These are phyloP conservation scores for Lithophane leautieri DNA, from an alignment of 2,888 invertebrate species.

Conservation along the genomic window DNA sequence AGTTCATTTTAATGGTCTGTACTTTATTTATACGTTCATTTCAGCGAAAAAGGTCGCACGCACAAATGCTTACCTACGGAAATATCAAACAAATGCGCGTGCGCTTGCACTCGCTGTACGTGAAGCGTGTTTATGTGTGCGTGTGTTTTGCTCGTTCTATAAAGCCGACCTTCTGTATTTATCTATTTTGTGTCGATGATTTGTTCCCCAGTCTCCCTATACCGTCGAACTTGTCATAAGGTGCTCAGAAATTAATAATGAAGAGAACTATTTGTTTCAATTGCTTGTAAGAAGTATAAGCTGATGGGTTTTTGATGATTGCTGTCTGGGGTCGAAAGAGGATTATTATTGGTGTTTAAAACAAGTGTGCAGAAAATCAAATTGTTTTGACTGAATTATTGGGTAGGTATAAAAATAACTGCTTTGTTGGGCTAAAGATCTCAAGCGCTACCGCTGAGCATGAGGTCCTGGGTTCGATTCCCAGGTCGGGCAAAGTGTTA, in stretches of 20 bases:
- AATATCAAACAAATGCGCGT: not conserved
- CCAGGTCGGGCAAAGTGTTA: too few relatives aligned
- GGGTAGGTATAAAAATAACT: not conserved
- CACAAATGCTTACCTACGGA: not conserved
- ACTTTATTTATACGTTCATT: too few relatives aligned
- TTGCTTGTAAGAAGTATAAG: conserved; percentile 50
- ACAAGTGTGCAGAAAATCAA: conserved; percentile 10
- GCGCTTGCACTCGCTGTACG: not conserved
- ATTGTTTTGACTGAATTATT: conserved; percentile 30
- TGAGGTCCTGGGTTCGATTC: too few relatives aligned
- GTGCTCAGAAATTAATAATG: conserved; percentile 60
- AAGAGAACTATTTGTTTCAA: conserved; percentile 63
- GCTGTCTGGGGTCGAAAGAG: conserved; percentile 32
- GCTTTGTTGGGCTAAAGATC: too few relatives aligned
- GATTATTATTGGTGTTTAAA: conserved; percentile 37
- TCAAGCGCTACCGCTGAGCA: too few relatives aligned
- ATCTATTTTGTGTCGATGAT: not conserved
- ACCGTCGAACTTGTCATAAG: conserved; percentile 45
- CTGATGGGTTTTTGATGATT: conserved; percentile 46
- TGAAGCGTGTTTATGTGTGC: not conserved
- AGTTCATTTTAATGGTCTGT: not conserved
- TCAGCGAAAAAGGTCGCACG: too few relatives aligned
- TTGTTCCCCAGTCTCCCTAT: conserved; percentile 24
- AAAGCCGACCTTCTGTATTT: conserved; percentile 1
- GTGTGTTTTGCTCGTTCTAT: not conserved